phyloP scores from a whole-genome alignment of 2,888 invertebrate genomes.

The Hypselothyrea guttata region DNA sequence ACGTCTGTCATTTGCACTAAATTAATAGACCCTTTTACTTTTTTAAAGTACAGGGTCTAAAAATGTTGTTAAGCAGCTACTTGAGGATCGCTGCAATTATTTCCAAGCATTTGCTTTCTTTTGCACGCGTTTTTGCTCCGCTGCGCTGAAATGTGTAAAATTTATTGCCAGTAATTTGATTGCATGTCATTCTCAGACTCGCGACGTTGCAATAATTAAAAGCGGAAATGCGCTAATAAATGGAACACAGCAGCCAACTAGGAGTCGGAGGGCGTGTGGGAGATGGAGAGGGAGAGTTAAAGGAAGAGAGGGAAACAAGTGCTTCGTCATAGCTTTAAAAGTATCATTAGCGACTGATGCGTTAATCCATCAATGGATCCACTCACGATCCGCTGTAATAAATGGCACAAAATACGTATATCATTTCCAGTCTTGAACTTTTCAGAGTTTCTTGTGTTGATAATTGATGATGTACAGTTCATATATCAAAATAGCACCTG shows the following conservation, averaged over 20 bases:
- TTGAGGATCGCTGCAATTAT: neutral
- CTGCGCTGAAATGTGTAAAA: conserved; percentile 62
- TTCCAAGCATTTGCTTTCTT: neutral
- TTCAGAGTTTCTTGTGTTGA: conserved; percentile 2
- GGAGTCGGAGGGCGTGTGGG: neutral
- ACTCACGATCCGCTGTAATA: conserved; percentile 15
- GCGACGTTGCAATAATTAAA: conserved; percentile 75
- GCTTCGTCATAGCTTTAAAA: conserved; percentile 12
- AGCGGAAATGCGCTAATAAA: conserved; percentile 71
- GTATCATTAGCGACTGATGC: conserved; percentile 63
- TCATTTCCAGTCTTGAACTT: no score
- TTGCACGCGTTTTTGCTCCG: neutral
- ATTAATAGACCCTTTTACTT: no score
- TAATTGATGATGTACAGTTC: conserved; percentile 66
- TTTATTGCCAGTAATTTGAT: conserved; percentile 78
- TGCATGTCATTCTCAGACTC: conserved; percentile 70
- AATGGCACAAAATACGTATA: no score
- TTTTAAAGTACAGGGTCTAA: no score
- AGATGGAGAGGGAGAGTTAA: neutral
- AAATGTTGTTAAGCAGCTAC: conserved; percentile 70
- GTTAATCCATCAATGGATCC: conserved; percentile 58
- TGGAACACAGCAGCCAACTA: conserved; percentile 21
- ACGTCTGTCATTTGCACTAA: no score
- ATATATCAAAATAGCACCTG: conserved; percentile 74
- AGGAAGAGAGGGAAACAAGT: neutral